These are phyloP conservation scores for Ceryle rudis DNA, from an alignment of 2,797 vertebrate species.

Conservation along the genomic window DNA sequence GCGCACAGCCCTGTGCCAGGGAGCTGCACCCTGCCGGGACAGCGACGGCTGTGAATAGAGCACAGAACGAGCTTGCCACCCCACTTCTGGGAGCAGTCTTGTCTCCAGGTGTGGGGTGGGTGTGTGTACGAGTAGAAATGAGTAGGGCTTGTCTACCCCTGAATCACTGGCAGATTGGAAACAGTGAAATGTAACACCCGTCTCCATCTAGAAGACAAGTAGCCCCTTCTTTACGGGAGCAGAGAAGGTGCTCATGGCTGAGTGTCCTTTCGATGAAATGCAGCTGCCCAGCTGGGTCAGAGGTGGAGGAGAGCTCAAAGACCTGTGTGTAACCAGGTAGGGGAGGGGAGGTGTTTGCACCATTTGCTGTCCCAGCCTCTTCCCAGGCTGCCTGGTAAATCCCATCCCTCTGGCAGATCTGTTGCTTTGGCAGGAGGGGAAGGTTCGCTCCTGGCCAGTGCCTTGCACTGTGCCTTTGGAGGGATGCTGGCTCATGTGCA, in stretches of 20 bases:
- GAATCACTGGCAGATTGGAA: not conserved
- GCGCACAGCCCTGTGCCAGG: rapidly evolving
- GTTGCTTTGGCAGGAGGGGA: not conserved
- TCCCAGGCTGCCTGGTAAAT: not conserved
- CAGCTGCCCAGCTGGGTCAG: not conserved
- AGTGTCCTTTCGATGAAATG: not conserved
- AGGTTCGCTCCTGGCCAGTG: rapidly evolving
- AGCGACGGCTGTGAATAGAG: rapidly evolving
- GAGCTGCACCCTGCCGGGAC: not conserved
- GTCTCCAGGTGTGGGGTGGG: not conserved
- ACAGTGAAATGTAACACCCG: rapidly evolving
- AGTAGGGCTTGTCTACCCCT: not conserved
- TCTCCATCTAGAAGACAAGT: not conserved
- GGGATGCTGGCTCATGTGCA: not conserved
- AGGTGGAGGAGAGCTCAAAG: not conserved
- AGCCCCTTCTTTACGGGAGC: not conserved
- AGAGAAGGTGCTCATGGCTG: rapidly evolving
- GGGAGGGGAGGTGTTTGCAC: not conserved
- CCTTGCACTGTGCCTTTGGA: rapidly evolving
- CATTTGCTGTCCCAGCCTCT: not conserved
- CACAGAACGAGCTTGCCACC: not conserved
- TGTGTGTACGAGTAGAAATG: not conserved
- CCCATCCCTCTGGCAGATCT: not conserved
- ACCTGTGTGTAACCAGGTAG: rapidly evolving
- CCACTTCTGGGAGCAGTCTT: not conserved